These are phyloP conservation scores for Acleris holmiana DNA, from an alignment of 2,888 invertebrate genomes.

Conservation along the genomic window DNA sequence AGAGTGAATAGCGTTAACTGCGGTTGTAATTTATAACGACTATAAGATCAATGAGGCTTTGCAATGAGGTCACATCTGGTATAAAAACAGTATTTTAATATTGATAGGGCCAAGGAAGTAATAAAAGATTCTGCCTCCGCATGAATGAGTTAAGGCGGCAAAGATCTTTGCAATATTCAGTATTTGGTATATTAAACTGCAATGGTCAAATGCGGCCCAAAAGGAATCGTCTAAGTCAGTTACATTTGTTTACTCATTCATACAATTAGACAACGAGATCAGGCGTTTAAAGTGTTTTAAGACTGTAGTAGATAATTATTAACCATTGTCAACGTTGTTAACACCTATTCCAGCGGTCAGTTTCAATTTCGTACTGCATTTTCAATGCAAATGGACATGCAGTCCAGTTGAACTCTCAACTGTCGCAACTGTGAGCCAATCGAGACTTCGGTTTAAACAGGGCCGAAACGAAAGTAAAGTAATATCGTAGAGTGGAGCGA, in stretches of 20 bases:
- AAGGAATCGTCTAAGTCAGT: too few species aligned
- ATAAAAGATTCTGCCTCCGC: constrained; percentile 24
- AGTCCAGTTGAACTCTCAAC: too few species aligned
- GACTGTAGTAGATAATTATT: too few species aligned
- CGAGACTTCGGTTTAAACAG: not conserved
- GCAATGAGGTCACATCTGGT: constrained; percentile 31
- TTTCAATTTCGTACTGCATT: too few species aligned
- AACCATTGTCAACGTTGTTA: too few species aligned
- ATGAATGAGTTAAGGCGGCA: constrained; percentile 17
- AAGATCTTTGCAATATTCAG: not conserved
- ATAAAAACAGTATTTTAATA: constrained; percentile 29
- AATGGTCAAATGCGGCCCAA: too few species aligned
- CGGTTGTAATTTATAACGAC: constrained; percentile 24
- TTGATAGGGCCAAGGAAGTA: constrained; percentile 24
- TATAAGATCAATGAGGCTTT: constrained; percentile 31
- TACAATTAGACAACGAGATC: too few species aligned
- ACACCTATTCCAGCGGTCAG: too few species aligned
- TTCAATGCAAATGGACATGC: too few species aligned
- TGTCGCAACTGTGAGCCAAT: not conserved
- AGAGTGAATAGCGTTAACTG: constrained; percentile 22
- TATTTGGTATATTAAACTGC: too few species aligned
- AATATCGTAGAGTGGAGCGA: constrained; percentile 2
- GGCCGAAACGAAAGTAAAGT: not conserved
- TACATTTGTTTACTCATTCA: too few species aligned
- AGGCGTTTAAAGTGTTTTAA: too few species aligned